A percentile compares a stretch with the other conserved stretches of the same genome.
Evolutionary conservation across 1,140 invertebrate genomes (phyloP).

Genomic region (Halictus rubicundus): DNA sequence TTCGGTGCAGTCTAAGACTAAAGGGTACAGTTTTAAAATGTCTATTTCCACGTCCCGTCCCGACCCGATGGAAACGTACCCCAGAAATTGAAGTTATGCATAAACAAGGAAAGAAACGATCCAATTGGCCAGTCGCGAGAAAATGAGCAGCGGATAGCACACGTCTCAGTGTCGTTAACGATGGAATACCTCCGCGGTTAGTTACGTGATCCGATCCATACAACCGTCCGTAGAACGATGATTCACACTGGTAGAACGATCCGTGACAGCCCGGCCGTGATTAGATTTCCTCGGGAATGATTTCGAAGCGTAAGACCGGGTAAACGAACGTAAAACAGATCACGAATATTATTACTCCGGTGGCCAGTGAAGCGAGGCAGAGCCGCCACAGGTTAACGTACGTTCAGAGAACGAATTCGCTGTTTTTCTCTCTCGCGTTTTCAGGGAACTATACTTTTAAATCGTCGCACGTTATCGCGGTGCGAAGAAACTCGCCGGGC

Average conservation of each 20-base stretch:
- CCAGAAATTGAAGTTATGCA: neutral
- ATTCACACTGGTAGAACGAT: conserved; percentile 15
- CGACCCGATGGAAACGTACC: too few relatives aligned
- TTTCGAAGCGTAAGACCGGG: conserved; percentile 16
- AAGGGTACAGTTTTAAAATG: too few relatives aligned
- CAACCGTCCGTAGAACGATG: conserved; percentile 11
- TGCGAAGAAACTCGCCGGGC: too few relatives aligned
- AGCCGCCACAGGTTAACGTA: conserved; percentile 1
- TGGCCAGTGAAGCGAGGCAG: conserved; percentile 25
- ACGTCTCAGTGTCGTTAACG: conserved; percentile 1
- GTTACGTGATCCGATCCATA: conserved; percentile 33
- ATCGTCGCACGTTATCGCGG: too few relatives aligned
- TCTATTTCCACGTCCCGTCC: too few relatives aligned
- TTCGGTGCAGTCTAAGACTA: too few relatives aligned
- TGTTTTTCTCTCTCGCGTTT: too few relatives aligned
- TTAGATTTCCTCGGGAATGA: conserved; percentile 32
- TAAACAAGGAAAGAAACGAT: neutral
- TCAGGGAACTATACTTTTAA: too few relatives aligned
- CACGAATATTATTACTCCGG: conserved; percentile 33
- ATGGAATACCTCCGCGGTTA: conserved; percentile 17
- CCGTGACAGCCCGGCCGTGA: conserved; percentile 10
- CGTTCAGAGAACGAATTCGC: conserved; percentile 4
- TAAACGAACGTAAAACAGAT: conserved; percentile 36
- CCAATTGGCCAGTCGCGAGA: neutral
- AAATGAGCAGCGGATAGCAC: conserved; percentile 8